phyloP scores from a whole-genome alignment of 2,888 invertebrate species.

The Agonopterix subpropinquella region DNA sequence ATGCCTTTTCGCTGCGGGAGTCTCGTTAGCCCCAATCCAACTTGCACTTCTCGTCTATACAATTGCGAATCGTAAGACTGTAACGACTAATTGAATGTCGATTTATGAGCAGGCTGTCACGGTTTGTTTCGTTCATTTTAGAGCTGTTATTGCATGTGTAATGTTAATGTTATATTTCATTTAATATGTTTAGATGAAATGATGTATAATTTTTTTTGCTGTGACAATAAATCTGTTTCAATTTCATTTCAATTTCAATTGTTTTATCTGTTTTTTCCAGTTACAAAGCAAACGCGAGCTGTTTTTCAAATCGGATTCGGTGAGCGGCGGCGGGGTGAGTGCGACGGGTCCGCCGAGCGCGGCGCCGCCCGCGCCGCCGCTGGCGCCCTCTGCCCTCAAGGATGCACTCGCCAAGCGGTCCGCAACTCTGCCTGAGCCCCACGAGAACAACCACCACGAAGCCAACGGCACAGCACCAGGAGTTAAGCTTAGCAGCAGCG shows the following conservation, averaged over 20 bases:
- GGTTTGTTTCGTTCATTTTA: neutral
- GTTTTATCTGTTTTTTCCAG: conserved; percentile 53
- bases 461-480: conserved; percentile 53
- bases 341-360: conserved; percentile 49
- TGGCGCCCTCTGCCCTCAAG: conserved; percentile 68
- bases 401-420: conserved; percentile 66
- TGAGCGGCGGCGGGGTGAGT: conserved; percentile 69
- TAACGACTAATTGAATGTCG: neutral
- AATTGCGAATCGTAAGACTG: neutral
- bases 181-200: too few species aligned
- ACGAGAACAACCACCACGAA: conserved; percentile 68
- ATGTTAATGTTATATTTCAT: too few species aligned
- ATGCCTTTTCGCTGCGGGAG: conserved; percentile 33
- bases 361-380: conserved; percentile 64
- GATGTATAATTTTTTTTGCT: too few species aligned
- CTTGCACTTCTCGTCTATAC: conserved; percentile 11
- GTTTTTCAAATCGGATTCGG: conserved; percentile 85
- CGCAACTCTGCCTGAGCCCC: conserved; percentile 58
- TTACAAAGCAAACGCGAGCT: conserved; percentile 90
- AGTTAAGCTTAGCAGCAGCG: conserved; percentile 60
- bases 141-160: too few species aligned
- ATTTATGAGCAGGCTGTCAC: neutral
- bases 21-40: conserved; percentile 24
- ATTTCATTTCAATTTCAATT: too few species aligned
- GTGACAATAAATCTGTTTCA: too few species aligned